Evolutionary conservation across 1,140 invertebrate genomes (phyloP).

Genomic region (Luehdorfia chinensis): DNA sequence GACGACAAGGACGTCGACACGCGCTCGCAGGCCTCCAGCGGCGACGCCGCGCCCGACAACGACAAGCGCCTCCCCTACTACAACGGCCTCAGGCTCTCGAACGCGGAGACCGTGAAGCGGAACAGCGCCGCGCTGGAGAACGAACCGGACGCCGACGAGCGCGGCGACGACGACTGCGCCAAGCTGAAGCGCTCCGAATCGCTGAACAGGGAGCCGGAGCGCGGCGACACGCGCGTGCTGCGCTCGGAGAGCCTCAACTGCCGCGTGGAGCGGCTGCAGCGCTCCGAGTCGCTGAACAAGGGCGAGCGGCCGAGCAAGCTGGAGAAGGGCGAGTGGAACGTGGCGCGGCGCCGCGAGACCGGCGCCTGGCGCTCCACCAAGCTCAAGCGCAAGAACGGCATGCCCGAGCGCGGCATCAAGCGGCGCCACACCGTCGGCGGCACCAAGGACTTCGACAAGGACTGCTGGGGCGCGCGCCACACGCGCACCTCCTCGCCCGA

Average conservation of each 20-base stretch:
- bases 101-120: conserved; percentile 40
- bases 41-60: conserved; percentile 49
- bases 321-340: conserved; percentile 89
- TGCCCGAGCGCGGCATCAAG: conserved; percentile 88
- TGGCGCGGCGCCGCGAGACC: conserved; percentile 83
- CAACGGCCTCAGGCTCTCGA: conserved; percentile 19
- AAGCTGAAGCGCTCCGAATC: conserved; percentile 80
- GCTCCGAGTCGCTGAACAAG: conserved; percentile 85
- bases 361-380: conserved; percentile 78
- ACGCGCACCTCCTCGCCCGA: conserved; percentile 71
- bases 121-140: conserved; percentile 39
- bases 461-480: conserved; percentile 71
- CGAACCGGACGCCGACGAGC: conserved; percentile 18
- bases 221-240: conserved; percentile 75
- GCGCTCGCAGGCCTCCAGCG: conserved; percentile 49
- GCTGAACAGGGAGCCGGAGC: conserved; percentile 66
- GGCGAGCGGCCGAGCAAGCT: conserved; percentile 85
- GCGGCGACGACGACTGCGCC: conserved; percentile 30
- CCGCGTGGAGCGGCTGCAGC: conserved; percentile 76
- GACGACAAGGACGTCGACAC: conserved; percentile 66
- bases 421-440: conserved; percentile 94
- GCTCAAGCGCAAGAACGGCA: conserved; percentile 85
- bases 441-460: conserved; percentile 85
- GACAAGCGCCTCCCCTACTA: conserved; percentile 35
- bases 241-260: conserved; percentile 76